phyloP scores from a whole-genome alignment of 2,113 vertebrate species.

The Phalacrocorax pelagicus region DNA sequence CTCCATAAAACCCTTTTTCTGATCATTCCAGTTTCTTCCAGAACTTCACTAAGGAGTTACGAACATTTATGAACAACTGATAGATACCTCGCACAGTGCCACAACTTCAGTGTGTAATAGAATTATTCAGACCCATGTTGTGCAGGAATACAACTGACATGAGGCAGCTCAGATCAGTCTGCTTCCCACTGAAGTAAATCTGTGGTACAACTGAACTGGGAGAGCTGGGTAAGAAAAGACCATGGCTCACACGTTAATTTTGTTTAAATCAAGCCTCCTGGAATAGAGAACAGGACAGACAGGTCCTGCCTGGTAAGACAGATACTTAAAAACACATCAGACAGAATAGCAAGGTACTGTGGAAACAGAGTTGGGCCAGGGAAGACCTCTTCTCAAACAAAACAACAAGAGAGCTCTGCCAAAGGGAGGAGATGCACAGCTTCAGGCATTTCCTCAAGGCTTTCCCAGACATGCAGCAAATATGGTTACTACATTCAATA shows the following conservation, averaged over 20 bases:
- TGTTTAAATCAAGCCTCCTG: background rate
- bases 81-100: background rate
- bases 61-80: background rate
- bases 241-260: rapidly evolving
- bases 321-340: no score
- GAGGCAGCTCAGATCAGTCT: background rate
- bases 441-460: background rate
- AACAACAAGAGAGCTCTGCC: background rate
- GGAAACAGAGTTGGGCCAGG: background rate
- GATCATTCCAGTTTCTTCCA: background rate
- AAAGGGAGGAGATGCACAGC: background rate
- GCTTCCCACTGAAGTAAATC: background rate
- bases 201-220: background rate
- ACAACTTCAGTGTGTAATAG: background rate
- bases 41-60: background rate
- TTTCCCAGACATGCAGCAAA: background rate
- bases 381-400: background rate
- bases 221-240: background rate
- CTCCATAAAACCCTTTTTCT: background rate
- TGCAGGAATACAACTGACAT: rapidly evolving
- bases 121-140: background rate
- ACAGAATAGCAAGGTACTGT: background rate
- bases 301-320: background rate
- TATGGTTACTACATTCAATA: background rate
- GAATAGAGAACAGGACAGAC: background rate